phyloP scores from a whole-genome alignment of 2,113 vertebrate genomes.

The Cisticola juncidis region DNA sequence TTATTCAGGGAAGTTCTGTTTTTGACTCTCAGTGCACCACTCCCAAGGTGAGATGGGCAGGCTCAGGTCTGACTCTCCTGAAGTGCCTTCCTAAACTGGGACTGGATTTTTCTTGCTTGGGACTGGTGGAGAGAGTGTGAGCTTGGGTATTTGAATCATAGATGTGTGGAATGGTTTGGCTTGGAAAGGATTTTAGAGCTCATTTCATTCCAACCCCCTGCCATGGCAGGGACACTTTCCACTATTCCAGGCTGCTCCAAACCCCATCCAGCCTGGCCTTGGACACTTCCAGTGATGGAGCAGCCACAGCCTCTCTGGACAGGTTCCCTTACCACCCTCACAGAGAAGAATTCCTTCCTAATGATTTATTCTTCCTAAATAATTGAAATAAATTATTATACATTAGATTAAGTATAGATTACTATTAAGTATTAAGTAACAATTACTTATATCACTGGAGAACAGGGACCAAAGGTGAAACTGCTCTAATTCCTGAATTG shows the following conservation, averaged over 20 bases:
- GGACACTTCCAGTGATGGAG: neutral
- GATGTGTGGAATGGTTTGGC: neutral
- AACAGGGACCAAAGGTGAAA: neutral
- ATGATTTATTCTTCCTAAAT: neutral
- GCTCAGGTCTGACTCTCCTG: neutral
- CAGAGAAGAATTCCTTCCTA: neutral
- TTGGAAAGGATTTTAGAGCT: neutral
- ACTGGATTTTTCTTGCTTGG: neutral
- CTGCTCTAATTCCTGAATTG: neutral
- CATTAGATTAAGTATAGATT: no score
- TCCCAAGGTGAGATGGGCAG: neutral
- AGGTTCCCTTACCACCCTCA: accelerated
- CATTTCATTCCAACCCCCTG: neutral
- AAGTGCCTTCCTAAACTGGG: neutral
- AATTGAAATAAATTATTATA: neutral
- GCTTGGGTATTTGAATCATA: neutral
- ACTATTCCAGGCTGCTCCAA: accelerated
- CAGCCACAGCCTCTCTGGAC: neutral
- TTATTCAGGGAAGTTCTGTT: neutral
- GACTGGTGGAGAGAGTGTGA: neutral
- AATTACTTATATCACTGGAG: neutral
- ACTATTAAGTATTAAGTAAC: no score
- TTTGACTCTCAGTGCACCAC: neutral
- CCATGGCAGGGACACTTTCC: neutral
- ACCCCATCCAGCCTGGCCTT: accelerated